Evolutionary conservation across 1,140 invertebrate species (phyloP).

Genomic region (Eriosoma lanigerum): DNA sequence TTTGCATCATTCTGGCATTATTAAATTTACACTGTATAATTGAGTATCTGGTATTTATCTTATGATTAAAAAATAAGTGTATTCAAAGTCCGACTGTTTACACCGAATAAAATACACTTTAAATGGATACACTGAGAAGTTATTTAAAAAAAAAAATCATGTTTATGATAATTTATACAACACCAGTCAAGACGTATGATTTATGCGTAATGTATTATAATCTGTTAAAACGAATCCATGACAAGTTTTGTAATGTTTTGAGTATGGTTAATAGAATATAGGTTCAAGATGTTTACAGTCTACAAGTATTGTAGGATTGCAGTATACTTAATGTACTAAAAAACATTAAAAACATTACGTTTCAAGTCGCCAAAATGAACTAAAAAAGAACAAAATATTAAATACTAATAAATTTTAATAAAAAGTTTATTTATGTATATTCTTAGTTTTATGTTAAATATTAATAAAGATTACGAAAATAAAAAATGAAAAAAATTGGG

Average conservation of each 20-base stretch:
- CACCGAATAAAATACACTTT: not conserved
- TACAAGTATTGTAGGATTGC: not conserved
- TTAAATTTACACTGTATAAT: not conserved
- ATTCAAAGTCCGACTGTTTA: not conserved
- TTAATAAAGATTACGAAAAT: too few species aligned
- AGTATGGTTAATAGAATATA: not conserved
- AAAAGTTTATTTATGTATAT: too few species aligned
- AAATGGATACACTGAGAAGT: not conserved
- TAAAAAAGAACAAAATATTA: too few species aligned
- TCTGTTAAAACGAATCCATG: slow-evolving; percentile 4
- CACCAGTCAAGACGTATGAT: not conserved
- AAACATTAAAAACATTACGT: too few species aligned
- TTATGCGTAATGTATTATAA: not conserved
- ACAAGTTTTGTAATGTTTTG: not conserved
- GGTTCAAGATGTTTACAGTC: not conserved
- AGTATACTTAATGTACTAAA: too few species aligned
- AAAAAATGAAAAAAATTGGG: too few species aligned
- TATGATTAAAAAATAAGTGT: not conserved
- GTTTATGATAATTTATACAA: slow-evolving; percentile 5
- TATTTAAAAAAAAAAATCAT: not conserved
- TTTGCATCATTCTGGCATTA: too few species aligned
- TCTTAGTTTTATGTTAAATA: too few species aligned
- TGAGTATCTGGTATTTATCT: too few species aligned
- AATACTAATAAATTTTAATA: too few species aligned
- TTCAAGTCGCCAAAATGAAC: too few species aligned